Percentiles rank a stretch among this genome's conserved stretches.
These are phyloP conservation scores for Trichopria drosophilae DNA, from an alignment of 2,888 invertebrate genomes.

Conservation along the genomic window DNA sequence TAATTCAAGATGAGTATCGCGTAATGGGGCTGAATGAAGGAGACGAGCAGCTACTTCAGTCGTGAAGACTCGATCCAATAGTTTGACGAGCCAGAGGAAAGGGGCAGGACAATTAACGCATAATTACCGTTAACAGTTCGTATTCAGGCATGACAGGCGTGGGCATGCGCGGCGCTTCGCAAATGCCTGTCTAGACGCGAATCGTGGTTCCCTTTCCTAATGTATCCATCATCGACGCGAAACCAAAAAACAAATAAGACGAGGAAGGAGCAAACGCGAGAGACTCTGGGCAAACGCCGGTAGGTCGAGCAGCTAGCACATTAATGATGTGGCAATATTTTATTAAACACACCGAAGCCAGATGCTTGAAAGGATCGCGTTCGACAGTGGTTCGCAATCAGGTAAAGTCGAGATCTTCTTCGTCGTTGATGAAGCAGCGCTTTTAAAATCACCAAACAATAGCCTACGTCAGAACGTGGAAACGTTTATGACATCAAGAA, in stretches of 20 bases:
- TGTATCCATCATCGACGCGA: slow-evolving; percentile 41
- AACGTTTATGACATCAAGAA: too few species aligned
- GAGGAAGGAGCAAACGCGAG: slow-evolving; percentile 25
- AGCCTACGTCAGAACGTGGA: too few species aligned
- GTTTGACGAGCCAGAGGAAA: too few species aligned
- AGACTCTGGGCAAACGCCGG: slow-evolving; percentile 27
- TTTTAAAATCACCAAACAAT: too few species aligned
- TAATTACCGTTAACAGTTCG: slow-evolving; percentile 48
- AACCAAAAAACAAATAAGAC: slow-evolving; percentile 32
- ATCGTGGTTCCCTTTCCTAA: slow-evolving; percentile 36
- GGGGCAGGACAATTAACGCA: slow-evolving; percentile 48
- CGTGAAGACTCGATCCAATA: too few species aligned
- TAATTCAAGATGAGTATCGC: too few species aligned
- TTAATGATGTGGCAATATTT: slow-evolving; percentile 43
- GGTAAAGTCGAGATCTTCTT: too few species aligned
- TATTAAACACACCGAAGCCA: slow-evolving; percentile 37
- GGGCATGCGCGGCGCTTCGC: slow-evolving; percentile 38
- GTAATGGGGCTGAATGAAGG: too few species aligned
- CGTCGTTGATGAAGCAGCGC: too few species aligned
- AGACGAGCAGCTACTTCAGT: too few species aligned
- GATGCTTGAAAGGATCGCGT: slow-evolving; percentile 30
- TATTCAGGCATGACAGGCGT: slow-evolving; percentile 40
- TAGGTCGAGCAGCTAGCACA: slow-evolving; percentile 34
- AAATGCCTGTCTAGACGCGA: slow-evolving; percentile 36
- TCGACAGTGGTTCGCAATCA: slow-evolving; percentile 35